Percentiles rank a stretch among this genome's conserved stretches.
These are phyloP conservation scores for Enoplosus armatus DNA, from an alignment of 2,797 vertebrate genomes.

Conservation along the genomic window DNA sequence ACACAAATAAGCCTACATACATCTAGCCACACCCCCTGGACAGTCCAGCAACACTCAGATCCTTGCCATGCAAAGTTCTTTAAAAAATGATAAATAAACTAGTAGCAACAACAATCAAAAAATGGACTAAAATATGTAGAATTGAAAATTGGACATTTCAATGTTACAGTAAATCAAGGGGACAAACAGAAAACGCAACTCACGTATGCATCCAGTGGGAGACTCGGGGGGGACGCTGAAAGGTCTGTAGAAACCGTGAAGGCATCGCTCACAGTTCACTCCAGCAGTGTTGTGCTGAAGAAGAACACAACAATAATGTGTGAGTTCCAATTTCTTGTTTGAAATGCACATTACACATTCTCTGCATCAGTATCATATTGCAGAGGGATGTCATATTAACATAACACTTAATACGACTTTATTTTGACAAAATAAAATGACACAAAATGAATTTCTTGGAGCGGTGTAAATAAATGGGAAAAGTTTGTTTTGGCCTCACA, in stretches of 20 bases:
- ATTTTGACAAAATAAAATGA: not conserved
- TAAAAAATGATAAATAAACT: not conserved
- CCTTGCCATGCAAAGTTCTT: not conserved
- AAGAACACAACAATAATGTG: conserved; percentile 23
- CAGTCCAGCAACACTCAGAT: not conserved
- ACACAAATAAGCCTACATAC: not conserved
- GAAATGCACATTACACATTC: not conserved
- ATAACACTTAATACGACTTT: not conserved
- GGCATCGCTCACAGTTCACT: conserved; percentile 93
- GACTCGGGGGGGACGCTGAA: conserved; percentile 81
- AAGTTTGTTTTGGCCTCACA: not conserved
- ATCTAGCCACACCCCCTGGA: not conserved
- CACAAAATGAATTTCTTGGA: not conserved
- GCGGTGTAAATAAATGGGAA: not conserved
- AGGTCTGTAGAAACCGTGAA: conserved; percentile 90
- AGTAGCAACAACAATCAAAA: not conserved
- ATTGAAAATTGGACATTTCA: not conserved
- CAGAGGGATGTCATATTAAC: conserved; percentile 1
- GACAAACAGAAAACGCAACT: conserved; percentile 59
- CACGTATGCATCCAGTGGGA: conserved; percentile 89
- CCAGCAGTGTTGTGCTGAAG: conserved; percentile 94
- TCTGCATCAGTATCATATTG: conserved; percentile 1
- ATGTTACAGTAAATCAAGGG: not conserved
- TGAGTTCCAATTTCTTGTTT: not conserved
- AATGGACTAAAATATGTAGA: not conserved